phyloP scores from a whole-genome alignment of 2,888 invertebrate genomes.

The Tipula lateralis region DNA sequence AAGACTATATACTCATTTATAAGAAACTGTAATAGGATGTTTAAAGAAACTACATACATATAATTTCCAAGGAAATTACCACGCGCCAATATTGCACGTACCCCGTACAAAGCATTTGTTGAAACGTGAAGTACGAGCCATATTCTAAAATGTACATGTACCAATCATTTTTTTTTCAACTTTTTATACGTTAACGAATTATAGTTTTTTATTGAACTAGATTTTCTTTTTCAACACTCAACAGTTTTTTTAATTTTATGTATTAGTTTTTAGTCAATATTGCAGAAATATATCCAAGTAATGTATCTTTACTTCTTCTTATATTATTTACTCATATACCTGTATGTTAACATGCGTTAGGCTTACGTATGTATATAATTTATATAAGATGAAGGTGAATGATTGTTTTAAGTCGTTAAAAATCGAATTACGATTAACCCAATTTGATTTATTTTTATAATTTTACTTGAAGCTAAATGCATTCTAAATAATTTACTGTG shows the following conservation, averaged over 20 bases:
- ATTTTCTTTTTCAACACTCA: neutral
- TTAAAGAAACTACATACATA: too few relatives aligned
- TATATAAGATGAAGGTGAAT: slow-evolving; percentile 3
- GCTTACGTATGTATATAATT: neutral
- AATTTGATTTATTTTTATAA: neutral
- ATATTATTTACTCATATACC: neutral
- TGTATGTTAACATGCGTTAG: neutral
- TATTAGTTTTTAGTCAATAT: neutral
- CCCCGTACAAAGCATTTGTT: neutral
- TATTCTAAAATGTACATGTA: neutral
- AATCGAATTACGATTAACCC: neutral
- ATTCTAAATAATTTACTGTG: neutral
- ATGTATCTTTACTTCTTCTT: neutral
- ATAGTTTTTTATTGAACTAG: slow-evolving; percentile 12
- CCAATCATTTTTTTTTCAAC: neutral
- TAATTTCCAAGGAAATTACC: neutral
- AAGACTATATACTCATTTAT: too few relatives aligned
- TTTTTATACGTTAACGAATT: neutral
- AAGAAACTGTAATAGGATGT: too few relatives aligned
- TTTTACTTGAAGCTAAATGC: neutral
- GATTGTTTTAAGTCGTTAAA: neutral
- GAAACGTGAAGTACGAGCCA: too few relatives aligned
- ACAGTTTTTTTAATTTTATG: neutral
- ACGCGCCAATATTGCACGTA: neutral
- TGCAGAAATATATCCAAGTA: neutral